Evolutionary conservation across 2,113 vertebrate genomes (phyloP), one percentile per base, ranked within the genome.

Genomic region (Petromus typicus): DNA sequence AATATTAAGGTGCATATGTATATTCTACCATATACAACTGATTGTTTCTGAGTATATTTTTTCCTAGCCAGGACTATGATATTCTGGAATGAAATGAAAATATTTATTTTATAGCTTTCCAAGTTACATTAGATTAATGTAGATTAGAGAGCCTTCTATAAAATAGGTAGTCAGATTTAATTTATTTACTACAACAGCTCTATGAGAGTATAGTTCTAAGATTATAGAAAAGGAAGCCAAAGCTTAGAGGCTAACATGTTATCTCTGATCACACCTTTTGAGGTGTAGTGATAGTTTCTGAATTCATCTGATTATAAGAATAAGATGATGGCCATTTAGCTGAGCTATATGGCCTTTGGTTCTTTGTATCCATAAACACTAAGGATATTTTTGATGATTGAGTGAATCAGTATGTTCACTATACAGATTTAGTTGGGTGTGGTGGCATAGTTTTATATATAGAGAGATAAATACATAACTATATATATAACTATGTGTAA

Each of bases 231-330:
- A 88, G 48, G 25, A 80, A 75, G 37, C 40, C 59, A 22, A 45
- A 64, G 5, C 32, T 91, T 61, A 57, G 18, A 85, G 22, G 45
- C 73, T 90, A 34, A 37, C 88, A 89, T 48, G 45, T 25, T 80
- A 51, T 89, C 40, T 78, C 4, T 48, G 23, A 37, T n/a, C 69
- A 75, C 13, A n/a, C 34, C 34, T 45, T 94, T 88, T 95, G 51
- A 94, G 32, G 69, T 45, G 5, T 30, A 71, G 27, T 57, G 23
- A 37, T 54, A 59, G 23, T 10, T 83, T 93, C 90, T 91, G 63
- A 94, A 75, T 27, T 81, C 9, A 79, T 86, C 34, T 84, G 48
- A 87, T 79, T 90, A 57, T 81, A 66, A 84, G 59, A 81, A 66
- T 0, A 45, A 91, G 57, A 67, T 32, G 22, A 8, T 9, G 13